Evolutionary conservation across 2,888 invertebrate genomes (phyloP), one percentile per base, ranked within the genome.

Genomic region (Chironomus riparius): DNA sequence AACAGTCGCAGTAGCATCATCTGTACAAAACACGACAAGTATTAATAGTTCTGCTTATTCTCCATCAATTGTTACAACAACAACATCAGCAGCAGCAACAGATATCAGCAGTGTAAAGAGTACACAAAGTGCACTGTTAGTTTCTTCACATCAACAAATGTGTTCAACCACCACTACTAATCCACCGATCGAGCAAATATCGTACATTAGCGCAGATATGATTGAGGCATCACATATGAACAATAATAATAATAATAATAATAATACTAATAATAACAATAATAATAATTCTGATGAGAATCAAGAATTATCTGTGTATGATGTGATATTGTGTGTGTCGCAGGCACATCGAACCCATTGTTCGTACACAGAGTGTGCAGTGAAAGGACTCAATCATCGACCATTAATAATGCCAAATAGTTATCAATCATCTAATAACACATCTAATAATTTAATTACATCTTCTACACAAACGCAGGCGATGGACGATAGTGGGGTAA

Each of bases 271-370:
- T 75, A 80, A 77, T 72, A 80, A 77, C 73, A 80, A 77, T 73
- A 80, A 78, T 50, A 79, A 78, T 77, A 80, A 78, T 71, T 76
- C 78, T 13, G 77, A 50, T 28, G 69, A 73, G 38, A 77, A 71
- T 38, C 76, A 71, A 78, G 87, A 91, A 81, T 82, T 92, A 80
- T 89, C 90, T 71, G 88, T 92, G 78, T 92, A 92, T 83, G 92
- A 93, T 84, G 87, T 92, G 80, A 93, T 93, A 80, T 86, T 91
- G 80, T 90, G 90, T 80, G 90, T 94, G 69, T 90, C 92, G 6
- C 90, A 90, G 81, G 96, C 97, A 5, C 95, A 97, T 83, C 92
- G 92, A 80, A 89, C 90, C 79, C 91, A 95, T 84, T 95, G 95
- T 85, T 90, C 91, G 78, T 95, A 94, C 84, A 94, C 93, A 21